Conservation (phyloP, 2,113 vertebrate genomes). For the Heptranchias perlo region DNA sequence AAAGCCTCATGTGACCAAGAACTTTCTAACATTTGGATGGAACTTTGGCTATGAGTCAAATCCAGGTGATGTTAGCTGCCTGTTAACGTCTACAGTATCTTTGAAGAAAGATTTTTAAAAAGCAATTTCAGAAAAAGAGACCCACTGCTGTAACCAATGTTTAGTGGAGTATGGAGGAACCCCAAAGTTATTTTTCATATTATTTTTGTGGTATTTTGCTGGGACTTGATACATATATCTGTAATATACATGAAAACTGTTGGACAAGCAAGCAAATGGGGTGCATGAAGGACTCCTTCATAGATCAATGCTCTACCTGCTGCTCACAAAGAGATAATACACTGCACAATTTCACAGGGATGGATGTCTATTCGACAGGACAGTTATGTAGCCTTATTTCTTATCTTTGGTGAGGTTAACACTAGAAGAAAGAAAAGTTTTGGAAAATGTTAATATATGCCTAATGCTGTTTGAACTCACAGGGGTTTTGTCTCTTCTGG, state of each 20-base stretch:
- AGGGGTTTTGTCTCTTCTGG: neutral
- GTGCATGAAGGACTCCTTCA: neutral
- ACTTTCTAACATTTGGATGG: neutral
- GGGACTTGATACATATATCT: neutral
- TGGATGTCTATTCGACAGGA: neutral
- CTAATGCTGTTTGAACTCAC: neutral
- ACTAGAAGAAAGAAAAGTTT: neutral
- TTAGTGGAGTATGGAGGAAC: neutral
- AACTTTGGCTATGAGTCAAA: constrained; percentile 14
- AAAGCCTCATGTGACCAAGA: constrained; percentile 1
- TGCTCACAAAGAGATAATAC: neutral
- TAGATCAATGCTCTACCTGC: neutral
- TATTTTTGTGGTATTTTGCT: neutral
- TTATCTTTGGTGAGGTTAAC: neutral
- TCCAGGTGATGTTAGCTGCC: neutral
- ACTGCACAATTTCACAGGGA: neutral
- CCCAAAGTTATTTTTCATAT: neutral
- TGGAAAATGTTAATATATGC: neutral
- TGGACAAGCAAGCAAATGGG: neutral
- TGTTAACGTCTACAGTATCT: neutral
- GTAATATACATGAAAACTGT: neutral
- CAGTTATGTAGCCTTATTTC: neutral
- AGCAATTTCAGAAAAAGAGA: neutral
- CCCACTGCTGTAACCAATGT: neutral
- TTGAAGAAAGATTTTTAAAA: neutral